Base-by-base conservation (phyloP, 2,888 invertebrate genomes). In the Drosophila paracracens region DNA sequence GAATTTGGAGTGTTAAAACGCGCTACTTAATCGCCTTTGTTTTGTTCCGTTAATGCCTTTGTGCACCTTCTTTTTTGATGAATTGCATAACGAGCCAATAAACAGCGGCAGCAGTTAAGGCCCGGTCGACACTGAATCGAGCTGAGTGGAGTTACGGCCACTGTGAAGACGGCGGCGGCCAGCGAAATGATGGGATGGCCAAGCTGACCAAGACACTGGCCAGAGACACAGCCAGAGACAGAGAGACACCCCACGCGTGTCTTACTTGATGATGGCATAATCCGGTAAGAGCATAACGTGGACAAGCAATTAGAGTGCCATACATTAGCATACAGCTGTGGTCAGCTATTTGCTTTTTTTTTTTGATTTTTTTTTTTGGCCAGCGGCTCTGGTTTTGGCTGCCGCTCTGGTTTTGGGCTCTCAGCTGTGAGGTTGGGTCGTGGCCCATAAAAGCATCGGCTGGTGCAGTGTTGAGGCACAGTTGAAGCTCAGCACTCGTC, bases 221-320 rank as follows among this genome's bases (percentile, higher is more conserved):
- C 21, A 18, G 11, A 8, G 18, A 16, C 27, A 6, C 4, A 18
- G 18, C 27, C 27, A 6, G 29, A 18, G 36, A 27, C 18, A 27
- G 36, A 18, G 46, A 25, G 21, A 7, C 46, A 46, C 46, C 46
- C 46, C 18, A 43, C 1, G 11, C 6, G n/a, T 18, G 16, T 56
- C 38, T 56, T 46, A 43, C 36, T 52, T 40, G 70, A 68, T 67
- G 79, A 83, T 85, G 86, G 81, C 86, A 79, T 83, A 84, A 84
- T 77, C 66, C 71, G 68, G 56, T 48, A 67, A 68, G 64, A 76
- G 72, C 81, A 76, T 79, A 79, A 79, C 88, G 83, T 88, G 85
- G 81, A 78, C 81, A 85, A 70, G 73, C 88, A 86, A 86, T 86
- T 86, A 86, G 88, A 76, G 85, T 79, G 64, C 75, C 85, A 68